phyloP scores from a whole-genome alignment of 2,113 vertebrate species.

The Alaudala cheleensis region DNA sequence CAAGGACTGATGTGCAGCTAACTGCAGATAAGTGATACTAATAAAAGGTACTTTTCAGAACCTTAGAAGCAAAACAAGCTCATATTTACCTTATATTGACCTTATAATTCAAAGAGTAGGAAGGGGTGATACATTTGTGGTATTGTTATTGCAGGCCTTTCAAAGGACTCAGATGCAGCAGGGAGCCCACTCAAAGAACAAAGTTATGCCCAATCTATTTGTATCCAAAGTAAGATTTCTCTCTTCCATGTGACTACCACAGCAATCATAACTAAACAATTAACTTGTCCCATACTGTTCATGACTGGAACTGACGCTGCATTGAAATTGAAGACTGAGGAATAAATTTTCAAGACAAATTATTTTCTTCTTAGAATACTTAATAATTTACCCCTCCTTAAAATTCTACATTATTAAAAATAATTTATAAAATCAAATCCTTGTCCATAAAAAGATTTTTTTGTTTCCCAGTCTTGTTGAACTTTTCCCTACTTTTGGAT shows the following conservation, averaged over 20 bases:
- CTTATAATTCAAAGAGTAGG: neutral
- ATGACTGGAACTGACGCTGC: neutral
- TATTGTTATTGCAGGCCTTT: neutral
- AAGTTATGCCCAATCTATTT: neutral
- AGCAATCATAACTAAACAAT: neutral
- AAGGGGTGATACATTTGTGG: accelerated
- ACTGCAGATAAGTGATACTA: neutral
- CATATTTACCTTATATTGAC: neutral
- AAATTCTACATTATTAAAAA: neutral
- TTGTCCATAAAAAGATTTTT: neutral
- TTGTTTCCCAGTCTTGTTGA: neutral
- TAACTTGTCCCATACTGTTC: neutral
- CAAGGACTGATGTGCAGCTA: neutral
- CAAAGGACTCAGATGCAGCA: neutral
- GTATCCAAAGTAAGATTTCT: neutral
- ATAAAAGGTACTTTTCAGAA: neutral
- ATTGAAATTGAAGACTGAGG: neutral
- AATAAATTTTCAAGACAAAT: neutral
- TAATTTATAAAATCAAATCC: neutral
- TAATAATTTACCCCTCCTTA: neutral
- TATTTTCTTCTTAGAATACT: neutral
- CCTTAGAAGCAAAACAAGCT: neutral
- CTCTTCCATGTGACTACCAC: neutral
- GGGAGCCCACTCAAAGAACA: neutral
- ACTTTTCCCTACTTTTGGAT: neutral